Evolutionary conservation across 2,797 vertebrate species (phyloP).

Genomic region (Sebastes trivittatus): DNA sequence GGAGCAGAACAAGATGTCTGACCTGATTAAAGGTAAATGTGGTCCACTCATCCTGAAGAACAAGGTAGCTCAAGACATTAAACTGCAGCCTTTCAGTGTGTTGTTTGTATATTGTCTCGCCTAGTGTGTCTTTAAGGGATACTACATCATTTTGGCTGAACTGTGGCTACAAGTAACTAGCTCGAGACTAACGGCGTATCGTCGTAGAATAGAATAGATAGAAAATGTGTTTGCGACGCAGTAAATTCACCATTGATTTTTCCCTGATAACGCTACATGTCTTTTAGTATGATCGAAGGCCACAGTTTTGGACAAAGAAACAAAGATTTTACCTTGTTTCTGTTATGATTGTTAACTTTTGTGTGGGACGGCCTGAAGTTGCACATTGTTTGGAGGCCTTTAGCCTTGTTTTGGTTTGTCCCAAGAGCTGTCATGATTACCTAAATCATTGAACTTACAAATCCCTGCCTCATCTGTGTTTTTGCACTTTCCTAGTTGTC

Average conservation of each 20-base stretch:
- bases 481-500: slow-evolving; percentile 84
- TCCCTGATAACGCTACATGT: too few species aligned
- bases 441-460: background rate
- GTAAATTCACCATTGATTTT: too few species aligned
- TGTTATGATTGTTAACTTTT: background rate
- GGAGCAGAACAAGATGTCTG: slow-evolving; percentile 94
- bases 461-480: background rate
- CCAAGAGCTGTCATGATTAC: background rate
- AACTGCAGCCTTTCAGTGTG: background rate
- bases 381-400: background rate
- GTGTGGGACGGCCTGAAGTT: background rate
- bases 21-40: slow-evolving; percentile 93
- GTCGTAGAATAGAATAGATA: too few species aligned
- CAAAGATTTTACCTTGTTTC: background rate
- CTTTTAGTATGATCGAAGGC: background rate
- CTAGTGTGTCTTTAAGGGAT: background rate
- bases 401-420: background rate
- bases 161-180: background rate
- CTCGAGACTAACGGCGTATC: too few species aligned
- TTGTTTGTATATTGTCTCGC: background rate
- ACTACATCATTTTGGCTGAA: background rate
- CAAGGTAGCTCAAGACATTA: background rate
- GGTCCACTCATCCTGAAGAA: background rate
- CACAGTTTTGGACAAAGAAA: background rate
- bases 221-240: too few species aligned